Evolutionary conservation across 2,113 vertebrate species (phyloP).

Genomic region (Gymnogyps californianus): DNA sequence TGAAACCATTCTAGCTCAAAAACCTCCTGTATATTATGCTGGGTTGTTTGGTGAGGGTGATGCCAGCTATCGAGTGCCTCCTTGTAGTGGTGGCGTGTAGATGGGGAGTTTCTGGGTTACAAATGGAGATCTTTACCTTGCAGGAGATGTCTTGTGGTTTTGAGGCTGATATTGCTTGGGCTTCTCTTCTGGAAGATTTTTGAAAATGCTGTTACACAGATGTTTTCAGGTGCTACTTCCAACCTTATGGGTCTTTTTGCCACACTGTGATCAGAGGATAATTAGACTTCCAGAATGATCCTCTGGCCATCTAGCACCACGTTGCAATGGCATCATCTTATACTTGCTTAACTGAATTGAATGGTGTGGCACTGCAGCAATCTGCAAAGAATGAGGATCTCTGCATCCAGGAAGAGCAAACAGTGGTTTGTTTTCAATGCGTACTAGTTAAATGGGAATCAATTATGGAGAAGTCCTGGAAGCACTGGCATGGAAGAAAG

Average conservation of each 20-base stretch:
- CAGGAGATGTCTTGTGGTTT: background rate
- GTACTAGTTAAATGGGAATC: background rate
- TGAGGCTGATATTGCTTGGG: background rate
- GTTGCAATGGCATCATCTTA: background rate
- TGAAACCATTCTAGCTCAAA: background rate
- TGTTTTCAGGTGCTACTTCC: background rate
- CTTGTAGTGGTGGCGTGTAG: background rate
- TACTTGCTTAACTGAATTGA: background rate
- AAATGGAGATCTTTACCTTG: background rate
- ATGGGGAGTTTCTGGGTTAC: background rate
- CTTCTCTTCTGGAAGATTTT: background rate
- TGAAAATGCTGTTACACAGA: background rate
- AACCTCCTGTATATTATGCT: fast-evolving
- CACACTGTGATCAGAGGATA: background rate
- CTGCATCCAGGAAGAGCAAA: background rate
- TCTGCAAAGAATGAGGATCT: background rate
- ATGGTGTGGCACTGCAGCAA: background rate
- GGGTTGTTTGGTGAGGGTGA: background rate
- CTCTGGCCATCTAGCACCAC: background rate
- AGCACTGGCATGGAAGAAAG: background rate
- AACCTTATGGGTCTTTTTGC: background rate
- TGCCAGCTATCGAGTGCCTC: fast-evolving
- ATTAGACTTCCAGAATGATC: background rate
- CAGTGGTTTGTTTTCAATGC: background rate
- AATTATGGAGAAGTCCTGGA: background rate